Percentiles rank a stretch among this genome's conserved stretches.
These are phyloP conservation scores for Aspidiotus rigidus DNA, from an alignment of 2,888 invertebrate genomes.

Conservation along the genomic window DNA sequence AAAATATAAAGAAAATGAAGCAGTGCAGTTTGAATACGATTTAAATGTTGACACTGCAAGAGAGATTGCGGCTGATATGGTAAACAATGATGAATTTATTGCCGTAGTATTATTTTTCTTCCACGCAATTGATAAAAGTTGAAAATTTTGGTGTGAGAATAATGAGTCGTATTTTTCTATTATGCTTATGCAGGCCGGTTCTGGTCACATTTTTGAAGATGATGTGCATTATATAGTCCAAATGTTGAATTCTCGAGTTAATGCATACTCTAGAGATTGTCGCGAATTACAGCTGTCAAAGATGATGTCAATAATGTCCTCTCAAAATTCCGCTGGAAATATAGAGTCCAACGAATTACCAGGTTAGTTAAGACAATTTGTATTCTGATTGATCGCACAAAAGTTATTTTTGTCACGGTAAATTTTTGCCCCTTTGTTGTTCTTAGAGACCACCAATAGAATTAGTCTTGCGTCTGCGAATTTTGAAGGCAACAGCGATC, in stretches of 20 bases:
- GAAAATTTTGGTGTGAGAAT: no score
- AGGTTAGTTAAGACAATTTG: background rate
- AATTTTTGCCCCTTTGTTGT: background rate
- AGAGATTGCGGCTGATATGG: conserved; percentile 90
- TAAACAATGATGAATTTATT: conserved; percentile 40
- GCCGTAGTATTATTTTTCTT: background rate
- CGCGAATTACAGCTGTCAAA: conserved; percentile 40
- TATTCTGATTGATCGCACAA: background rate
- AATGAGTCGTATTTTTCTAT: background rate
- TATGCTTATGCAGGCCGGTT: conserved; percentile 56
- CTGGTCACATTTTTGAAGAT: conserved; percentile 89
- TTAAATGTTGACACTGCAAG: conserved; percentile 83
- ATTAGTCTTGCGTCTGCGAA: background rate
- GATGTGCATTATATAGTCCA: conserved; percentile 86
- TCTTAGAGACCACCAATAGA: background rate
- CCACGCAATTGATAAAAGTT: no score
- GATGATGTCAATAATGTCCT: conserved; percentile 19
- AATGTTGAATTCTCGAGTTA: conserved; percentile 79
- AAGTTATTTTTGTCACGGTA: background rate
- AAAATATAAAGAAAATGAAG: conserved; percentile 97
- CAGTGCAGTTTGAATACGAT: conserved; percentile 97
- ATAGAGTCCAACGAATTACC: background rate
- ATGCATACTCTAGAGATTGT: conserved; percentile 57
- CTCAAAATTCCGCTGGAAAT: background rate
- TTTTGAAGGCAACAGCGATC: background rate